Evolutionary conservation across 1,140 invertebrate genomes (phyloP).

Genomic region (Drosophila serrata): DNA sequence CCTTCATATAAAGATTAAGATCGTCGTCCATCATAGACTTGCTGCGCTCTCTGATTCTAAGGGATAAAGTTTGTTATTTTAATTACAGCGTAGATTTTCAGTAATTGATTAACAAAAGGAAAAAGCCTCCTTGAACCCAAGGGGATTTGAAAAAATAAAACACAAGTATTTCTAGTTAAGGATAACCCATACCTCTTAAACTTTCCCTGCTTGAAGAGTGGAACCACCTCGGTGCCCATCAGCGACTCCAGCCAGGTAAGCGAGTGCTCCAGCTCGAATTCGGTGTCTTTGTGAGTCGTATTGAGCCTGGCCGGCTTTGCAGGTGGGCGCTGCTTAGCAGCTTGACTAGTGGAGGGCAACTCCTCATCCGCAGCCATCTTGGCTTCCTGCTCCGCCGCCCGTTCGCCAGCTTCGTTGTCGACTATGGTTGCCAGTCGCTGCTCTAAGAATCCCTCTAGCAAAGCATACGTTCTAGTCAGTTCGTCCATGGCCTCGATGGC

Average conservation of each 20-base stretch:
- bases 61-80: not conserved
- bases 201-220: conserved; percentile 64
- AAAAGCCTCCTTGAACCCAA: not conserved
- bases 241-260: conserved; percentile 87
- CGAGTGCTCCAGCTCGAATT: conserved; percentile 87
- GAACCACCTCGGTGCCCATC: conserved; percentile 66
- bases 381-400: conserved; percentile 12
- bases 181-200: conserved; percentile 57
- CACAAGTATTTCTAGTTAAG: not conserved
- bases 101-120: not conserved
- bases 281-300: conserved; percentile 81
- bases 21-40: conserved; percentile 86
- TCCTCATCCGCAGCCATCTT: not conserved
- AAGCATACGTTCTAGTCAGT: conserved; percentile 55
- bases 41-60: conserved; percentile 85
- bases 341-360: conserved; percentile 18
- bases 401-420: conserved; percentile 51
- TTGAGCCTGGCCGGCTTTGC: conserved; percentile 30
- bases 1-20: conserved; percentile 62
- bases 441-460: conserved; percentile 68
- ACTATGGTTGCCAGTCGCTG: conserved; percentile 65
- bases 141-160: not conserved
- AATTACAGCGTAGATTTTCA: not conserved
- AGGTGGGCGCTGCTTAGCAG: conserved; percentile 6
- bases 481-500: conserved; percentile 77